These are phyloP conservation scores for Struthidea cinerea DNA, from an alignment of 2,113 vertebrate species.

Conservation along the genomic window DNA sequence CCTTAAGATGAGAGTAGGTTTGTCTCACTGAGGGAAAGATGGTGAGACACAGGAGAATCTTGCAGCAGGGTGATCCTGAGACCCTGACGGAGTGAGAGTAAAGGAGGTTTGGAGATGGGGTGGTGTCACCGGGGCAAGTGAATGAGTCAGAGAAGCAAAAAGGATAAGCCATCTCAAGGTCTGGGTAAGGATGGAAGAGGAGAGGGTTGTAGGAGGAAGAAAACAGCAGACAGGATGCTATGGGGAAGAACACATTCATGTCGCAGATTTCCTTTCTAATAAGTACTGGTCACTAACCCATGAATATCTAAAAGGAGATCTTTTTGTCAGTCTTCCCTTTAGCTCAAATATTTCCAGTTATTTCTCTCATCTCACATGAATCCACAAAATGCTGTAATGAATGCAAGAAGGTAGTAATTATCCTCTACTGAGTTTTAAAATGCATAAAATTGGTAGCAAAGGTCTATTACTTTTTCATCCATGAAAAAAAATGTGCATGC, in stretches of 20 bases:
- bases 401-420: neutral
- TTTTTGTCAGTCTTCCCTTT: neutral
- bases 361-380: neutral
- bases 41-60: neutral
- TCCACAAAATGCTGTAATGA: neutral
- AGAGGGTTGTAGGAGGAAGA: neutral
- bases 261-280: neutral
- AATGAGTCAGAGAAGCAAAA: neutral
- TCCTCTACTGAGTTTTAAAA: constrained; percentile 6
- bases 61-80: neutral
- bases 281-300: neutral
- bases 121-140: neutral
- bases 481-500: constrained; percentile 25
- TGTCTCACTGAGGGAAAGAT: neutral
- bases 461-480: constrained; percentile 27
- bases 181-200: neutral
- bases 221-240: neutral
- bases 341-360: neutral
- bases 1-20: neutral
- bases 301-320: neutral
- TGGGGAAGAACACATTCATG: neutral
- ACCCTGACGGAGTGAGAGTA: neutral
- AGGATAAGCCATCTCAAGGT: neutral
- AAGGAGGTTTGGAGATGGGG: neutral
- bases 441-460: constrained; percentile 10